Evolutionary conservation across 2,113 vertebrate species (phyloP).

Genomic region (Pipra filicauda): DNA sequence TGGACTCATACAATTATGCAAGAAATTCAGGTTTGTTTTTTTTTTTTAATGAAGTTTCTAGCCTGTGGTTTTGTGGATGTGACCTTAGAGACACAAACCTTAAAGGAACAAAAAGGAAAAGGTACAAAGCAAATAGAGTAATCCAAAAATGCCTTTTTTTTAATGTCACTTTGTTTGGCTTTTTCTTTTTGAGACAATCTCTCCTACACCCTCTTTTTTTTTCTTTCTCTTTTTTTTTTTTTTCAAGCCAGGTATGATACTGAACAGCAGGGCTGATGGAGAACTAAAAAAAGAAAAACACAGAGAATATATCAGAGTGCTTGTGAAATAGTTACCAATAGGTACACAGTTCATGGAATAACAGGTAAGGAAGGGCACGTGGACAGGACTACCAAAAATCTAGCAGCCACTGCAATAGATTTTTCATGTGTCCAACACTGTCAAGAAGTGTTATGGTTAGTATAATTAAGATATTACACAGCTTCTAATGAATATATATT

Average conservation of each 20-base stretch:
- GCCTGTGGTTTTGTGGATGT: background rate
- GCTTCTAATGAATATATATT: background rate
- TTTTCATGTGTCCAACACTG: background rate
- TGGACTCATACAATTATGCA: background rate
- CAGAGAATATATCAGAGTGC: background rate
- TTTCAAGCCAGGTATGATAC: background rate
- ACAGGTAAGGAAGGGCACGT: background rate
- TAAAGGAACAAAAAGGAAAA: background rate
- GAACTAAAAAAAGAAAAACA: background rate
- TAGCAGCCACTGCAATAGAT: background rate
- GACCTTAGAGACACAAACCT: background rate
- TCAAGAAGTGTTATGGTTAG: background rate
- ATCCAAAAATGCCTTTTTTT: background rate
- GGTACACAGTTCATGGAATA: background rate
- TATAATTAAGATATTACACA: background rate
- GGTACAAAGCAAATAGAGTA: background rate
- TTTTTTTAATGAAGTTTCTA: constrained; percentile 3
- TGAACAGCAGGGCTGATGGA: background rate
- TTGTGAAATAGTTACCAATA: background rate
- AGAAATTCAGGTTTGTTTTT: background rate
- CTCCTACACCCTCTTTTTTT: fast-evolving
- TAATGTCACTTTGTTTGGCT: background rate
- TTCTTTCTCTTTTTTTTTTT: fast-evolving
- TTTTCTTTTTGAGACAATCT: background rate
- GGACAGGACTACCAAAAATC: background rate